Conservation (phyloP, 2,888 invertebrate genomes). For the Coecobrya sp. region DNA sequence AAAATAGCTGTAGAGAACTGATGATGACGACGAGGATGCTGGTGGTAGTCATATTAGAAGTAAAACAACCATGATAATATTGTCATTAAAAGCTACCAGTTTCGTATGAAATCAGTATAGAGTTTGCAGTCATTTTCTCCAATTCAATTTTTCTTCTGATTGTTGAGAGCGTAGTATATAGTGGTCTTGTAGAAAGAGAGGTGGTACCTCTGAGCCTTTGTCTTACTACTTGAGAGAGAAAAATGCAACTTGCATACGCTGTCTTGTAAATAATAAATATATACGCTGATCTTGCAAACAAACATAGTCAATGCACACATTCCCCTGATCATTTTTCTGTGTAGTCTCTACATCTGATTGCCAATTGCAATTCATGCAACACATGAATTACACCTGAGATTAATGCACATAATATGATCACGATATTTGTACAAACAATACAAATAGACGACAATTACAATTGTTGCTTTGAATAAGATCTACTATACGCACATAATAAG, state of each 20-base stretch:
- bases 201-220: not conserved
- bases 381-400: conserved; percentile 44
- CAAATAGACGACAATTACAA: not conserved
- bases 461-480: not conserved
- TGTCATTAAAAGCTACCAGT: conserved; percentile 66
- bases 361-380: conserved; percentile 42
- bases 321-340: not conserved
- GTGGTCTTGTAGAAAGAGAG: not conserved
- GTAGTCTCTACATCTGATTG: conserved; percentile 21
- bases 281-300: conserved; percentile 11
- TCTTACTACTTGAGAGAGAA: not conserved
- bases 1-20: not conserved
- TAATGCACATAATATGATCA: conserved; percentile 28
- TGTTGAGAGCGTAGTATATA: too few species aligned
- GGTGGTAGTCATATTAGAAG: conserved; percentile 13
- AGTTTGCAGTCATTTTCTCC: conserved; percentile 48
- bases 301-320: not conserved
- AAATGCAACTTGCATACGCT: not conserved
- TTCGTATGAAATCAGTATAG: conserved; percentile 40
- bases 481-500: not conserved
- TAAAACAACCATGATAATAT: conserved; percentile 68
- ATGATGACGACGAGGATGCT: not conserved
- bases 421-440: conserved; percentile 36
- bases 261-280: not conserved
- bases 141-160: conserved; percentile 41